A percentile compares a stretch with the other conserved stretches of the same genome.
Evolutionary conservation across 2,888 invertebrate species (phyloP).

Genomic region (Antheraea yamamai): DNA sequence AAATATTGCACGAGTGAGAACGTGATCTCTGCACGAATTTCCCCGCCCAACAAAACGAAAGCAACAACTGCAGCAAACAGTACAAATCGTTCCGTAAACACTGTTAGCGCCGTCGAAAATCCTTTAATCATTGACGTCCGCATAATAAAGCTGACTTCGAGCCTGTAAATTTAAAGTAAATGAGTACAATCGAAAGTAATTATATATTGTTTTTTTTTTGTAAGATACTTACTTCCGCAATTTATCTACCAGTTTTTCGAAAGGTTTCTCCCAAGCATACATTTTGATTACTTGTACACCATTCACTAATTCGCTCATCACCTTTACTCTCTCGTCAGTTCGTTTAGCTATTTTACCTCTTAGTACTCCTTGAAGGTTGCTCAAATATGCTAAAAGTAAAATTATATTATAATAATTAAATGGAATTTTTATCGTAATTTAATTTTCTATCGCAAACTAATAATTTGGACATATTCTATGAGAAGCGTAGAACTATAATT

Average conservation of each 20-base stretch:
- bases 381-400: constrained; percentile 66
- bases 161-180: constrained; percentile 60
- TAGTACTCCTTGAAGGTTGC: constrained; percentile 67
- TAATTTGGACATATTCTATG: neutral
- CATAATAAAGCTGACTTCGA: constrained; percentile 86
- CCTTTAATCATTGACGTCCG: constrained; percentile 86
- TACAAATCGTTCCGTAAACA: constrained; percentile 93
- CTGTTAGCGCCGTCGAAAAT: constrained; percentile 84
- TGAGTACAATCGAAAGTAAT: neutral
- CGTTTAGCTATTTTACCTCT: constrained; percentile 84
- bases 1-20: constrained; percentile 90
- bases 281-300: constrained; percentile 93
- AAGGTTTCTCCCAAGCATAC: constrained; percentile 93
- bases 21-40: constrained; percentile 84
- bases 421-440: neutral
- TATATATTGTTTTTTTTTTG: neutral
- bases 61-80: constrained; percentile 89
- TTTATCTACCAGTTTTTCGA: constrained; percentile 84
- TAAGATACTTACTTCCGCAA: constrained; percentile 83
- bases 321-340: constrained; percentile 88
- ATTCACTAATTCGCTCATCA: constrained; percentile 90
- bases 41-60: constrained; percentile 86
- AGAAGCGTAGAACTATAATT: neutral
- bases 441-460: neutral
- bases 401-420: neutral